Evolutionary conservation across 2,888 invertebrate species (phyloP).

Genomic region (Cotesia congregata): DNA sequence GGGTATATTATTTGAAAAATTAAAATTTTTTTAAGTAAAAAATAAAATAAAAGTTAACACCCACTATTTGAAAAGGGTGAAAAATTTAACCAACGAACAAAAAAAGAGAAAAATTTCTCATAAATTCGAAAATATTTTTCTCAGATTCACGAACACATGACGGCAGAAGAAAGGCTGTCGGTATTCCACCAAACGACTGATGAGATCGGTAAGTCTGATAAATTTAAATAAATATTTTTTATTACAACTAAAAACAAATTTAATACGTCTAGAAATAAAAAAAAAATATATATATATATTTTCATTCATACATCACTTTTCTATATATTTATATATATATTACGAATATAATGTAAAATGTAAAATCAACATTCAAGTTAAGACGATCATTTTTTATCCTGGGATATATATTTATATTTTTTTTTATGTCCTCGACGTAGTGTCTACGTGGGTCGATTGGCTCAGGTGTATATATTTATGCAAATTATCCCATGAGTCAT

Average conservation of each 20-base stretch:
- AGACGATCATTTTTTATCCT: conserved; percentile 8
- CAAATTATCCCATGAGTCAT: conserved; percentile 13
- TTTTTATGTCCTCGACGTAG: conserved; percentile 3
- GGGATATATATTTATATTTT: neutral
- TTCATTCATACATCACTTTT: neutral
- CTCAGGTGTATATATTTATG: conserved; percentile 18
- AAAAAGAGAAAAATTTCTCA: no score
- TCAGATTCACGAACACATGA: conserved; percentile 93
- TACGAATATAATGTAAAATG: conserved; percentile 1
- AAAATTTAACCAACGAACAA: no score
- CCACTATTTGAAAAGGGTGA: no score
- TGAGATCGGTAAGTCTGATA: conserved; percentile 74
- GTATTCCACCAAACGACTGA: conserved; percentile 85
- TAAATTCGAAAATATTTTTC: conserved; percentile 64
- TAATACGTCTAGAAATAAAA: neutral
- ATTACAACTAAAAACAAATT: neutral
- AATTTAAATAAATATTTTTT: conserved; percentile 4
- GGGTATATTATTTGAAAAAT: no score
- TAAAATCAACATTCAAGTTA: neutral
- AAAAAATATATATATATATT: neutral
- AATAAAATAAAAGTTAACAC: no score
- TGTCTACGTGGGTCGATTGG: conserved; percentile 1
- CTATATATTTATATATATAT: neutral
- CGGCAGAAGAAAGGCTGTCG: conserved; percentile 82
- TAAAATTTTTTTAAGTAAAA: no score